Base-by-base conservation (phyloP, 2,888 invertebrate genomes). In the Tetheella fluctuosa region DNA sequence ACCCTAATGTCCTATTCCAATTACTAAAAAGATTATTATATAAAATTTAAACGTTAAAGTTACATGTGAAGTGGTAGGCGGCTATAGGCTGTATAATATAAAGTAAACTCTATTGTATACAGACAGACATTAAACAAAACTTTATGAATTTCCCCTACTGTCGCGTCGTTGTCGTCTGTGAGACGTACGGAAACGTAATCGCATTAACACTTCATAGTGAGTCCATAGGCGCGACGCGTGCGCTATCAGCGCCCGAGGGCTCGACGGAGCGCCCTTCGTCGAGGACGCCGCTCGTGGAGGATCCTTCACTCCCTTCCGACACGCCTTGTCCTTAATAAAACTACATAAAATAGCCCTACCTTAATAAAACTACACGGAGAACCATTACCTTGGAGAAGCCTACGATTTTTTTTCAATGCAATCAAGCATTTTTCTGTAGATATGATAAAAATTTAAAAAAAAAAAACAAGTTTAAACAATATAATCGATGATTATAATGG, bases 261-360 rank as follows among this genome's bases (percentile, higher is more conserved):
- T 63, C 68, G 73, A 64, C 67, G 69, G 64, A 67, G 74, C 59
- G 56, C 70, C 72, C 42, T 42, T 17, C 34, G 42, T 71, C 66
- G 73, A 71, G 74, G 67, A 64, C 68, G 68, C 69, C 13, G 34
- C 34, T 63, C 62, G 59, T 70, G 57, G 63, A 74, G 74, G 28
- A 73, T 67, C 66, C 77, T 76, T 71, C 64, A 69, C 58, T 56
- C 72, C 73, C 74, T 69, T 68, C 73, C 68, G 76, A 73, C 79
- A 72, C 80, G 73, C 70, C 71, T 68, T 60, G 68, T 66, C 71
- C 74, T 81, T 80, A 77, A 80, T 83, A 81, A 83, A 80, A 81
- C 81, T 76, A 77, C 76, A 70, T 70, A 70, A 68, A 73, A 66
- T 72, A 63, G 60, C 71, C 62, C 64, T 69, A 61, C 66, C 53